These are phyloP conservation scores for Epizoanthus illoricatus DNA, from an alignment of 92 coral and sea anemone species.

Conservation along the genomic window DNA sequence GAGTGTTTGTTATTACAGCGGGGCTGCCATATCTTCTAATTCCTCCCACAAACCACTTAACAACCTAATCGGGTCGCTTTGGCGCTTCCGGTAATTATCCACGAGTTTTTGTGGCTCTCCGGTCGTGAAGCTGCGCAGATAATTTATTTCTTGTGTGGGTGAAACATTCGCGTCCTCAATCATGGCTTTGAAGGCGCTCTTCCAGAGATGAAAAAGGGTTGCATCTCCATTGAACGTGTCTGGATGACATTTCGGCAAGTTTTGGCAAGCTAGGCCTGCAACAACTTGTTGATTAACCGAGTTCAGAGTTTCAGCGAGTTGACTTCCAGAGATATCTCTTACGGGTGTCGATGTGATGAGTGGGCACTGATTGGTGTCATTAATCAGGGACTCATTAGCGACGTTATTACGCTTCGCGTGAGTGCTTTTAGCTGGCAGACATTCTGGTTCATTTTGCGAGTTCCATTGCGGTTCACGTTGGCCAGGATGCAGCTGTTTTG, in stretches of 20 bases:
- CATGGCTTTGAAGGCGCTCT: slow-evolving; percentile 60
- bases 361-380: background rate
- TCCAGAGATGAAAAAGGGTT: slow-evolving; percentile 52
- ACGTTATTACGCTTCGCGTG: too few species aligned
- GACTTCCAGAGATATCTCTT: slow-evolving; percentile 40
- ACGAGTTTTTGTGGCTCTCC: slow-evolving; percentile 39
- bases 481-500: background rate
- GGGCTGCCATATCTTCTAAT: slow-evolving; percentile 50
- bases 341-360: slow-evolving; percentile 30
- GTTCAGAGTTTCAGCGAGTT: slow-evolving; percentile 43
- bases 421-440: too few species aligned
- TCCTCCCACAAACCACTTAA: slow-evolving; percentile 42
- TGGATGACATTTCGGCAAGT: slow-evolving; percentile 45
- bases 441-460: too few species aligned
- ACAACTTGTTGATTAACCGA: slow-evolving; percentile 48
- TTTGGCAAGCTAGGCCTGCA: slow-evolving; percentile 45
- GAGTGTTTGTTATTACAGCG: slow-evolving; percentile 28
- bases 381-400: background rate
- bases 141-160: slow-evolving; percentile 51
- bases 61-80: slow-evolving; percentile 19
- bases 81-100: slow-evolving; percentile 44
- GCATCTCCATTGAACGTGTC: slow-evolving; percentile 40
- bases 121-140: slow-evolving; percentile 43
- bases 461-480: background rate
- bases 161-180: slow-evolving; percentile 34